A percentile compares a stretch with the other conserved stretches of the same genome.
Conservation (phyloP, 2,113 vertebrate species). For the Zosterops japonicus region DNA sequence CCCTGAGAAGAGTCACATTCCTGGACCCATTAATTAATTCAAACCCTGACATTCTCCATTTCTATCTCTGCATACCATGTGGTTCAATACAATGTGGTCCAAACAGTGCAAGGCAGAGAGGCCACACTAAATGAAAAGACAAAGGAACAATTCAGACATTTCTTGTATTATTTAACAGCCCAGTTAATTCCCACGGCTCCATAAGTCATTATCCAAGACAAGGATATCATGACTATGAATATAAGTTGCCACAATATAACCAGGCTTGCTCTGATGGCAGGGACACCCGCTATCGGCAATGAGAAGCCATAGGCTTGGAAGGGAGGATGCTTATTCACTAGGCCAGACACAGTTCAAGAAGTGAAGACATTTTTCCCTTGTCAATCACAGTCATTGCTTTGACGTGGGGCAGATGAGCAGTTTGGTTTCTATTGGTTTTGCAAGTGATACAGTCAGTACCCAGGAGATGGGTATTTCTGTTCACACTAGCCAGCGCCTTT, state of each 20-base stretch:
- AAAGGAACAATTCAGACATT: constrained; percentile 27
- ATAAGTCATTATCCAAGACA: not conserved
- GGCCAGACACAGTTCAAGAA: not conserved
- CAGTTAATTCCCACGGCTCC: not conserved
- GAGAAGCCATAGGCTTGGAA: not conserved
- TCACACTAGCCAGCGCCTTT: not conserved
- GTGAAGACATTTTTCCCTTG: not conserved
- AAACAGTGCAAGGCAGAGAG: not conserved
- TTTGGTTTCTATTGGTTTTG: not conserved
- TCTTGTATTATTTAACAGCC: not conserved
- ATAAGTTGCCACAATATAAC: not conserved
- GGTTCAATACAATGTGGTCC: not conserved
- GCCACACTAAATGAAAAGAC: constrained; percentile 10
- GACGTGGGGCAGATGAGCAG: not conserved
- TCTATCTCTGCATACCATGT: not conserved
- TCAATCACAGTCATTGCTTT: not conserved
- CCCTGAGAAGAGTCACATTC: not conserved
- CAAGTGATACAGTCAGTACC: not conserved
- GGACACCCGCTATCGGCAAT: not conserved
- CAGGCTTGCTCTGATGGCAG: not conserved
- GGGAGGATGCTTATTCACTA: not conserved
- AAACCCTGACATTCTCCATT: not conserved
- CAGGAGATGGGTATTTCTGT: not conserved
- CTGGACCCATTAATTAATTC: not conserved
- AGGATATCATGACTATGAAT: not conserved